Conservation (phyloP, 2,113 vertebrate species). For the Tragulus kanchil region DNA sequence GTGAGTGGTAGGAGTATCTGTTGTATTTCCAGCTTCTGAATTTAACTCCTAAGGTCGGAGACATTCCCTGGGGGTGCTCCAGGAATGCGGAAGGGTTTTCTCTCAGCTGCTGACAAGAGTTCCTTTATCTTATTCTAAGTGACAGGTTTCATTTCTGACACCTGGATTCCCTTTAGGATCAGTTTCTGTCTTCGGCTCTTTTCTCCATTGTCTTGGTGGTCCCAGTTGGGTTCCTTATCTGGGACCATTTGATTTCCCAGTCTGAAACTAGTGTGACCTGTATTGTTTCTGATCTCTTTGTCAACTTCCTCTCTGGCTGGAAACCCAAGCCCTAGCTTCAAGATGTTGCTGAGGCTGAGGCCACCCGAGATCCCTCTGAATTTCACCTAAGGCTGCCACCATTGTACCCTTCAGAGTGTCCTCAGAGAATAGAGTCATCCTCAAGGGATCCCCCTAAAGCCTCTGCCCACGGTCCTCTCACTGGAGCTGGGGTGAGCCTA, state of each 20-base stretch:
- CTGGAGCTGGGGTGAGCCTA: background rate
- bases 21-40: background rate
- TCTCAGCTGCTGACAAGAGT: background rate
- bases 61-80: background rate
- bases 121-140: background rate
- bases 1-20: background rate
- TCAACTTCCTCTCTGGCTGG: background rate
- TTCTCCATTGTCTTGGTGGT: background rate
- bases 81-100: background rate
- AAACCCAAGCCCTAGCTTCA: background rate
- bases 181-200: background rate
- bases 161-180: background rate
- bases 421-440: background rate
- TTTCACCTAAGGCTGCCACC: background rate
- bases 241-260: background rate
- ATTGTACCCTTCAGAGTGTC: background rate
- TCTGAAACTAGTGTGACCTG: background rate
- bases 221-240: background rate
- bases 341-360: background rate
- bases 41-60: background rate
- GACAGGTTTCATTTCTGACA: background rate
- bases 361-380: background rate
- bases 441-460: background rate
- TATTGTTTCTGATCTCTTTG: background rate
- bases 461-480: background rate